Percentiles rank a stretch among this genome's conserved stretches.
Conservation (phyloP, 1,140 invertebrate species). For the Eubasilissa regina region DNA sequence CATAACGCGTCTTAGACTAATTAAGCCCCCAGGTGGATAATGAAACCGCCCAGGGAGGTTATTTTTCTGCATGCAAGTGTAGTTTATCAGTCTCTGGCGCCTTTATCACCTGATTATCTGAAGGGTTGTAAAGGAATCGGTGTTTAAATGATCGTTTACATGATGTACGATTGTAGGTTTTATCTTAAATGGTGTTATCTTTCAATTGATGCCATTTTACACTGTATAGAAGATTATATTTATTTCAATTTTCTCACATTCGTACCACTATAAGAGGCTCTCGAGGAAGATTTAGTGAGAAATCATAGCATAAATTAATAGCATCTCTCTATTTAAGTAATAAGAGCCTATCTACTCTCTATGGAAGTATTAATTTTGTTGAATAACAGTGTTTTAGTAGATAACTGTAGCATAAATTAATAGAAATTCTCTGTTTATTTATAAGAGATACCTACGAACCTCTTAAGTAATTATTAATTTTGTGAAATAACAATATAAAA, state of each 20-base stretch:
- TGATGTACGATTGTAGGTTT: constrained; percentile 4
- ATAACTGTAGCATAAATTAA: not conserved
- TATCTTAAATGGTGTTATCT: constrained; percentile 16
- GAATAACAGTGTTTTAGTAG: too few relatives aligned
- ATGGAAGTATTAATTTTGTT: too few relatives aligned
- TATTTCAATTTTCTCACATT: constrained; percentile 6
- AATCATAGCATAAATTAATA: too few relatives aligned
- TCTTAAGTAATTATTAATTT: not conserved
- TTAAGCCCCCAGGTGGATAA: constrained; percentile 26
- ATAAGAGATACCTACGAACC: not conserved
- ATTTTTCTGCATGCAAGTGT: constrained; percentile 24
- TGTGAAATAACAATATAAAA: too few relatives aligned
- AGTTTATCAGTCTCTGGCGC: not conserved
- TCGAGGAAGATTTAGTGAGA: too few relatives aligned
- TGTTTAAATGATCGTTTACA: constrained; percentile 24
- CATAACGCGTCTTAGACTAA: constrained; percentile 26
- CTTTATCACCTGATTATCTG: constrained; percentile 8
- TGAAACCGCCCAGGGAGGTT: not conserved
- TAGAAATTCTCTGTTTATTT: not conserved
- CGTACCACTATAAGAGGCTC: not conserved
- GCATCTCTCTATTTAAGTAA: too few relatives aligned
- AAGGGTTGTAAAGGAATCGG: not conserved
- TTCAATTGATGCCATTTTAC: not conserved
- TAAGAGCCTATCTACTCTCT: too few relatives aligned
- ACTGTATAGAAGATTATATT: not conserved